Evolutionary conservation across 2,113 vertebrate genomes (phyloP), one percentile per base, ranked within the genome.

Genomic region (Neolamprologus caudopunctatus): DNA sequence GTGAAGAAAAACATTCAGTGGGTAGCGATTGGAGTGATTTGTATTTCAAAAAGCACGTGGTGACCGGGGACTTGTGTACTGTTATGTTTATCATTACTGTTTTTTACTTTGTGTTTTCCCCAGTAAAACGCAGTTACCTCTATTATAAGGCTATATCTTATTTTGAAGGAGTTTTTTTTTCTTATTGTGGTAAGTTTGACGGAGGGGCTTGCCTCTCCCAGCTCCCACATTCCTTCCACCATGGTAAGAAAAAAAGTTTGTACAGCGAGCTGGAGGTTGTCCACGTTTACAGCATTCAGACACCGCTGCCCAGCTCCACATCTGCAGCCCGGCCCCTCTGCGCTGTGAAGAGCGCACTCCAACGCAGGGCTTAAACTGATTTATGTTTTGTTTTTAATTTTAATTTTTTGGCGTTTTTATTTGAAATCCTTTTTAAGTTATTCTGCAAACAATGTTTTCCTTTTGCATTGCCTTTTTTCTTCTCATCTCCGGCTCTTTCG

Each of bases 201-300:
- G 3, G 8, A 58, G 21, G 17, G 14, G 10, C 26, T 33, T 80
- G 53, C 84, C 28, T 50, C 47, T 42, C 16, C 81, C 54, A 40
- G 11, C 63, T 73, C 61, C 37, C 37, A 81, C 89, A 85, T 91
- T 91, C 85, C 93, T 92, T 47, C 85, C 84, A 61, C 89, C 24
- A 12, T 87, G 87, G 78, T 54, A 33, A 13, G 61, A 61, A 81
- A 79, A 85, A 82, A 90, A 80, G 13, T 85, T 54, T 51, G 26
- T 37, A 50, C 82, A 87, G 79, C 17, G 81, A 33, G 61, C 92
- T 89, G 93, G 89, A 94, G 92, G 87, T 83, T 94, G 93, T 94
- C 93, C 94, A 96, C 95, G 94, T 96, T 93, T 94, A 95, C 96
- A 94, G 53, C 75, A 37, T 63, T 55, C 57, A 87, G 79, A 37